Conservation (phyloP, 2,113 vertebrate species). For the Rhipidura dahli region DNA sequence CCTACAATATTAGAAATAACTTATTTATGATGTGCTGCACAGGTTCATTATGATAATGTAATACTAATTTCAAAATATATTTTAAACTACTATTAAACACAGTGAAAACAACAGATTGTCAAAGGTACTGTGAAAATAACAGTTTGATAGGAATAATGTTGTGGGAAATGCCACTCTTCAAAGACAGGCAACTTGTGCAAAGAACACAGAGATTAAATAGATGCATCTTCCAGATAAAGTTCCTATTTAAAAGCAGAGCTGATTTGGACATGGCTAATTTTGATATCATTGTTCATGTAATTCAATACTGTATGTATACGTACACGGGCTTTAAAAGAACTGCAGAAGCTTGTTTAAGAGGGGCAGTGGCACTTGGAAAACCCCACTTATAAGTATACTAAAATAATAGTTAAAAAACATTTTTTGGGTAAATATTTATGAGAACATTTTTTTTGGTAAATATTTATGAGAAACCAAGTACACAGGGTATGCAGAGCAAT, state of each 20-base stretch:
- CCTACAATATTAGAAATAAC: background rate
- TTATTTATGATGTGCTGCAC: background rate
- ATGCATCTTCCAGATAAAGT: background rate
- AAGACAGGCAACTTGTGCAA: background rate
- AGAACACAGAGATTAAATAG: background rate
- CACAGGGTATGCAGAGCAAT: accelerated
- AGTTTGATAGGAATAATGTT: background rate
- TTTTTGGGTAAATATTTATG: background rate
- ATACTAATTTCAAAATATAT: background rate
- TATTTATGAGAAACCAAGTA: background rate
- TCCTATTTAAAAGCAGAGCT: background rate
- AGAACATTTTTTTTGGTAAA: background rate
- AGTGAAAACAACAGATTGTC: background rate
- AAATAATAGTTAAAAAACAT: background rate
- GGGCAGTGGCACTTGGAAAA: background rate
- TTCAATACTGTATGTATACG: background rate
- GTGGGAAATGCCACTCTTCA: background rate
- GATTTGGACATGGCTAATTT: background rate
- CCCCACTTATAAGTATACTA: accelerated
- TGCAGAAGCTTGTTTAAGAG: background rate
- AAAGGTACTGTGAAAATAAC: background rate
- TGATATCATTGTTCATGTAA: background rate
- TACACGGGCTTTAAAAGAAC: background rate
- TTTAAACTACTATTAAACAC: background rate
- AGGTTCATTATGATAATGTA: background rate